phyloP scores from a whole-genome alignment of 2,888 invertebrate genomes.

The Papilio demoleus region DNA sequence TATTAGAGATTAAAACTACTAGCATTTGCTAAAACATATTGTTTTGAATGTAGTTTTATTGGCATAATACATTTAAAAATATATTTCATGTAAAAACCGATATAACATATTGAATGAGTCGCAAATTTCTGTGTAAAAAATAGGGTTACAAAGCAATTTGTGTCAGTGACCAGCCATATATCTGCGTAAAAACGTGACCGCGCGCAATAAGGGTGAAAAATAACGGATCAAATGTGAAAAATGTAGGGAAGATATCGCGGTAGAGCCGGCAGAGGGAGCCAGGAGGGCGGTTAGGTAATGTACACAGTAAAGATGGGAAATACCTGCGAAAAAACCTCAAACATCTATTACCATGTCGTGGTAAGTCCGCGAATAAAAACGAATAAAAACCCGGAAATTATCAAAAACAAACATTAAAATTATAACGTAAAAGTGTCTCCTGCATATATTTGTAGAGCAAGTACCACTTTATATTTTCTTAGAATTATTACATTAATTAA shows the following conservation, averaged over 20 bases:
- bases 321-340: slow-evolving; percentile 10
- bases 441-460: too few relatives aligned
- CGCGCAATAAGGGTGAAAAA: slow-evolving; percentile 41
- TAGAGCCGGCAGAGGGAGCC: slow-evolving; percentile 9
- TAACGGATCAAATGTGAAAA: slow-evolving; percentile 42
- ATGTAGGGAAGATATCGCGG: slow-evolving; percentile 38
- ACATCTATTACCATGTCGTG: background rate
- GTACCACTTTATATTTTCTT: too few relatives aligned
- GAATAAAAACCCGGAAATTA: background rate
- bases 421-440: too few relatives aligned
- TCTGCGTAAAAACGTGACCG: slow-evolving; percentile 18
- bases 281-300: slow-evolving; percentile 5
- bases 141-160: slow-evolving; percentile 20
- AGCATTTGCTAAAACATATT: background rate
- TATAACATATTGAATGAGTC: slow-evolving; percentile 1
- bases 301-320: slow-evolving; percentile 17
- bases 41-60: too few relatives aligned
- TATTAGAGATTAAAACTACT: background rate
- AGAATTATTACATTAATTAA: too few relatives aligned
- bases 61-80: too few relatives aligned
- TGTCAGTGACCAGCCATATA: slow-evolving; percentile 29
- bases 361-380: background rate
- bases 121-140: slow-evolving; percentile 35
- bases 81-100: too few relatives aligned
- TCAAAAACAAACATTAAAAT: background rate